Conservation (phyloP, 2,888 invertebrate genomes). For the Boloria selene region DNA sequence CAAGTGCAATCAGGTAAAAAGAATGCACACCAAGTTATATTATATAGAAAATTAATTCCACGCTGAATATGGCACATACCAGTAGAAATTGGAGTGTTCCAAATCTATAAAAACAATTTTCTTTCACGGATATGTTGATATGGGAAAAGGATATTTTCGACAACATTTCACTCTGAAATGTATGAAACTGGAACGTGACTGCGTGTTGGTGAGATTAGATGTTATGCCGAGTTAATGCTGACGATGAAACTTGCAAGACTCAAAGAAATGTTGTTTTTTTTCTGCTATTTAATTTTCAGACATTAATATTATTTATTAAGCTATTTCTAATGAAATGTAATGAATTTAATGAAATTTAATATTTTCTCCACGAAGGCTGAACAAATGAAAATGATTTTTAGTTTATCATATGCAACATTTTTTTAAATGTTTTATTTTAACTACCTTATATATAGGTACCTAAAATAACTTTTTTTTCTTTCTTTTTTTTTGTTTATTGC, state of each 20-base stretch:
- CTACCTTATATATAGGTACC: too few species aligned
- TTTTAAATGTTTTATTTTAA: too few species aligned
- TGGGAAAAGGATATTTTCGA: conserved; percentile 61
- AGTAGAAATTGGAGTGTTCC: conserved; percentile 74
- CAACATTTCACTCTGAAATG: conserved; percentile 62
- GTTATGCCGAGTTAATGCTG: conserved; percentile 34
- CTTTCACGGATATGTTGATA: conserved; percentile 66
- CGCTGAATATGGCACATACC: conserved; percentile 35
- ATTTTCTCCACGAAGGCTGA: too few species aligned
- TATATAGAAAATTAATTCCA: conserved; percentile 63
- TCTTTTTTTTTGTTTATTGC: too few species aligned
- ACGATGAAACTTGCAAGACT: conserved; percentile 11
- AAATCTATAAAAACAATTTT: conserved; percentile 79
- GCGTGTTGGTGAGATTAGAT: conserved; percentile 59
- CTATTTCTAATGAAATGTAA: too few species aligned
- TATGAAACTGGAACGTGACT: conserved; percentile 71
- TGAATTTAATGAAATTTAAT: too few species aligned
- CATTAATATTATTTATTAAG: too few species aligned
- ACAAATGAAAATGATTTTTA: too few species aligned
- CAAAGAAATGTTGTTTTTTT: too few species aligned
- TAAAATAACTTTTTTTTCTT: too few species aligned
- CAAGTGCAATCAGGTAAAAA: conserved; percentile 7
- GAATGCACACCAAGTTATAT: background rate
- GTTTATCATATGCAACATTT: too few species aligned
- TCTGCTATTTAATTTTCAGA: too few species aligned